A percentile compares a stretch with the other conserved stretches of the same genome.
phyloP scores from a whole-genome alignment of 2,888 invertebrate species.

The Mylabris sibirica region DNA sequence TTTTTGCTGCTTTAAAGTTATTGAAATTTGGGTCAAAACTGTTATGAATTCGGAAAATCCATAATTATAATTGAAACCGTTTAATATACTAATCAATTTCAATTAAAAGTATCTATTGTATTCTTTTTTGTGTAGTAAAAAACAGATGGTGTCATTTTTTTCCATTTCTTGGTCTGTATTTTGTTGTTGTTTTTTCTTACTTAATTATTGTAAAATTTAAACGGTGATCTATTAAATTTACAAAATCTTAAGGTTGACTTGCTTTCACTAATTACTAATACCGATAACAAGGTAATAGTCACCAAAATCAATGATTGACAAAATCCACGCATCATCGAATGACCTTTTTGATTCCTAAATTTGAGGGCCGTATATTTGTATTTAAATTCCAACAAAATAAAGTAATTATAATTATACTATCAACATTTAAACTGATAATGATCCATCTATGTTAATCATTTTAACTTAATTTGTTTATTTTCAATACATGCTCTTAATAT shows the following conservation, averaged over 20 bases:
- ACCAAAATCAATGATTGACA: slow-evolving; percentile 45
- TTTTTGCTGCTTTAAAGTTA: not conserved
- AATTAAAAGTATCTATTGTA: not conserved
- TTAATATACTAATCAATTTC: not conserved
- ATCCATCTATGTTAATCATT: not conserved
- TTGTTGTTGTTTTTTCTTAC: not conserved
- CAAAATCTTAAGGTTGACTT: slow-evolving; percentile 29
- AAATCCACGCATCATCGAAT: slow-evolving; percentile 46
- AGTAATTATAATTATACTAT: not conserved
- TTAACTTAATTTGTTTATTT: not conserved
- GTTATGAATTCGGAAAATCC: not conserved
- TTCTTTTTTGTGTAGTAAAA: not conserved
- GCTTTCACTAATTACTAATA: slow-evolving; percentile 38
- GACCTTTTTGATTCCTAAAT: slow-evolving; percentile 37
- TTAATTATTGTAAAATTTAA: not conserved
- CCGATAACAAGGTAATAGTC: slow-evolving; percentile 41
- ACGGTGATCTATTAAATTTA: slow-evolving; percentile 3
- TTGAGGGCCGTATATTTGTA: slow-evolving; percentile 33
- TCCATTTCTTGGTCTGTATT: not conserved
- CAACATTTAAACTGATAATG: not conserved
- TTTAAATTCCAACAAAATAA: not conserved
- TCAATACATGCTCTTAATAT: not conserved
- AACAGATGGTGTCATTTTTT: not conserved
- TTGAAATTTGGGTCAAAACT: not conserved
- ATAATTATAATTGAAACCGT: not conserved